Base-by-base conservation (phyloP, 2,888 invertebrate species). In the Caenorhabditis imperialis region DNA sequence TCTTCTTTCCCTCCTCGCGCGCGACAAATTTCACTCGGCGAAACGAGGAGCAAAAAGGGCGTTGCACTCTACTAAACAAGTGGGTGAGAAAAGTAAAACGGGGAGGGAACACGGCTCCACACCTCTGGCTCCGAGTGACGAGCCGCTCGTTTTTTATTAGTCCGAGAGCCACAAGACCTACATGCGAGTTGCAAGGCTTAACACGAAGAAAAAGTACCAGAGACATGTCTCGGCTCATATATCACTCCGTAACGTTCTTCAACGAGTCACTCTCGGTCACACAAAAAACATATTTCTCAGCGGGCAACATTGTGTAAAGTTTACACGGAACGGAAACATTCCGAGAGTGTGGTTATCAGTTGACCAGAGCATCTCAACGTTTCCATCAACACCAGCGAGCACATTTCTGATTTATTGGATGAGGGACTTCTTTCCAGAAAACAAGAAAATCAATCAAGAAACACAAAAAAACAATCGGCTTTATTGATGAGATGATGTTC, bases 341-440 rank as follows among this genome's bases (percentile, higher is more conserved):
- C n/a, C 10, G 30, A 30, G 30, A 65, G 54, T 45, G 55, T 55
- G 65, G 65, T 57, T 65, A 55, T 65, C 65, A 63, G 51, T 58
- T 58, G 58, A 58, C 22, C 50, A 30, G 30, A n/a, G n/a, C n/a
- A n/a, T n/a, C n/a, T n/a, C n/a, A n/a, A n/a, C n/a, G n/a, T n/a
- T n/a, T n/a, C n/a, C n/a, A n/a, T n/a, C n/a, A n/a, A n/a, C n/a
- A n/a, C n/a, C n/a, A n/a, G n/a, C n/a, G n/a, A n/a, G n/a, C n/a
- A n/a, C n/a, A n/a, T n/a, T n/a, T n/a, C n/a, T n/a, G n/a, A n/a
- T n/a, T n/a, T n/a, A n/a, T n/a, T n/a, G n/a, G n/a, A n/a, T n/a
- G n/a, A n/a, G n/a, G n/a, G n/a, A n/a, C n/a, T n/a, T n/a, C n/a
- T n/a, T n/a, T n/a, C n/a, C n/a, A n/a, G n/a, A n/a, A n/a, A n/a